These are phyloP conservation scores for Drosophila ogumai DNA, from an alignment of 1,140 invertebrate genomes.

Conservation along the genomic window DNA sequence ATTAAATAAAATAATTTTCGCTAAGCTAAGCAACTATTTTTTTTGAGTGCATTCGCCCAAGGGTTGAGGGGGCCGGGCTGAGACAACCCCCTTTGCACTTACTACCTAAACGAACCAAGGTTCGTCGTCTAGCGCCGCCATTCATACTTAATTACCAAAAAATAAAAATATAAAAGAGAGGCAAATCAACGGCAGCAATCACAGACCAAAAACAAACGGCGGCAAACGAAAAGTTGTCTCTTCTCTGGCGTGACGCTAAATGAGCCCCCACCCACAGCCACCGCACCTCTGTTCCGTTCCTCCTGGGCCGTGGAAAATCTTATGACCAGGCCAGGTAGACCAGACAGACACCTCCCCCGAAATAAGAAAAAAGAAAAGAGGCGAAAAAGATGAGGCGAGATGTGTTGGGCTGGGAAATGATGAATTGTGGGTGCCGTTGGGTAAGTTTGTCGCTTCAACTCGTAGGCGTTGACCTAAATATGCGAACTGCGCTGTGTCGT, in stretches of 20 bases:
- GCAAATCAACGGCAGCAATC: conserved; percentile 27
- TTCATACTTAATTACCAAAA: conserved; percentile 82
- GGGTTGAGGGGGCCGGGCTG: conserved; percentile 10
- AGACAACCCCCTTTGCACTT: conserved; percentile 53
- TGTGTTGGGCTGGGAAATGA: conserved; percentile 60
- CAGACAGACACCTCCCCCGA: conserved; percentile 52
- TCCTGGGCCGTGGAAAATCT: conserved; percentile 47
- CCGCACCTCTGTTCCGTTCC: conserved; percentile 12
- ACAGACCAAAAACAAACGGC: conserved; percentile 33
- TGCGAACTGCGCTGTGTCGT: conserved; percentile 46
- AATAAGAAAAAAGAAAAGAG: conserved; percentile 5
- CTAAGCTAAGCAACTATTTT: neutral
- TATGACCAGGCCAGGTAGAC: conserved; percentile 78
- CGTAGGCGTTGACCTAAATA: conserved; percentile 82
- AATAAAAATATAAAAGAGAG: conserved; percentile 44
- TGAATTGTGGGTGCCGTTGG: conserved; percentile 78
- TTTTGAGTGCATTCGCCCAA: neutral
- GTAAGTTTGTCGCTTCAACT: conserved; percentile 74
- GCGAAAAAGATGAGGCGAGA: conserved; percentile 13
- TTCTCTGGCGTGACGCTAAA: conserved; percentile 77
- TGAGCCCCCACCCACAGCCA: conserved; percentile 40
- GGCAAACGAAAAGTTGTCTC: conserved; percentile 54
- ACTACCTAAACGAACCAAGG: conserved; percentile 50
- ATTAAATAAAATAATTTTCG: neutral
- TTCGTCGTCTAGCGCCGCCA: conserved; percentile 76